Evolutionary conservation across 1,140 invertebrate genomes (phyloP).

Genomic region (Neodiprion lecontei): DNA sequence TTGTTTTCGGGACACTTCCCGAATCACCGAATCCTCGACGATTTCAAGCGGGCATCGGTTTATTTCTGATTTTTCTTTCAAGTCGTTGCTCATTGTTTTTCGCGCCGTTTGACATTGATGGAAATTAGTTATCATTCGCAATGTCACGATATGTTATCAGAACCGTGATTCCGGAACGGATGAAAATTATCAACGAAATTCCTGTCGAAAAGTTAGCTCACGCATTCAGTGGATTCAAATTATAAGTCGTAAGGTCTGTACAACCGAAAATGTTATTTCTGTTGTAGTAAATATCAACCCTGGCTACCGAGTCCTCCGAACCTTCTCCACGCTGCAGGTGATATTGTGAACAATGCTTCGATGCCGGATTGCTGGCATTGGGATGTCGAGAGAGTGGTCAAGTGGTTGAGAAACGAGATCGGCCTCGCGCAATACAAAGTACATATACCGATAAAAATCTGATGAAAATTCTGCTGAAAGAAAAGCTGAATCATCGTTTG

Average conservation of each 20-base stretch:
- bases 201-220: background rate
- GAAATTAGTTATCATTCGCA: too few species aligned
- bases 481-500: background rate
- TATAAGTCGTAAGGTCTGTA: too few species aligned
- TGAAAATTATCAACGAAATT: background rate
- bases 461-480: background rate
- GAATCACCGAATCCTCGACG: too few species aligned
- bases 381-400: slow-evolving; percentile 18
- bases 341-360: slow-evolving; percentile 22
- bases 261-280: too few species aligned
- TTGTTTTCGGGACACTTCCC: too few species aligned
- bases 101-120: too few species aligned
- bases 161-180: background rate
- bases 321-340: slow-evolving; percentile 22
- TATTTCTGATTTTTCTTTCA: too few species aligned
- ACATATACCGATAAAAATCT: background rate
- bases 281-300: slow-evolving; percentile 12
- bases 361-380: slow-evolving; percentile 28
- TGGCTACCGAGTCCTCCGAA: slow-evolving; percentile 16
- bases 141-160: background rate
- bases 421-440: slow-evolving; percentile 27
- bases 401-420: slow-evolving; percentile 25
- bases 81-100: too few species aligned
- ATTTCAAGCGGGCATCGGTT: too few species aligned
- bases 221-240: background rate